Base-by-base conservation (phyloP, 2,113 vertebrate genomes). In the Psittacara wagleri region DNA sequence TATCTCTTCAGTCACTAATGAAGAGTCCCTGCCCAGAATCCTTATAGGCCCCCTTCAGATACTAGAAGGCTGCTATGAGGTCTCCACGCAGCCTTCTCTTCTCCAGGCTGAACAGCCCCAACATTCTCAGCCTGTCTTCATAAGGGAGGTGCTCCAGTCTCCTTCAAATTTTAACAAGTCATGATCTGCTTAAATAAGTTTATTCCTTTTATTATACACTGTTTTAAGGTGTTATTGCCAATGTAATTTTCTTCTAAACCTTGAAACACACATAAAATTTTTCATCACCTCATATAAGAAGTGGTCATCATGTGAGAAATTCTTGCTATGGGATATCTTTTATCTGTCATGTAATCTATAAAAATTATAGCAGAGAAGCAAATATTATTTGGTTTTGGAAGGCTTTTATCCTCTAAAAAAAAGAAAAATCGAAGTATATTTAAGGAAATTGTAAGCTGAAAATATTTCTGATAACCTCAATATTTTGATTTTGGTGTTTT, bases 381-480 rank as follows among this genome's bases (percentile, higher is more conserved):
- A 43, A 78, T 57, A 51, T 17, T 51, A 19, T 59, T 73, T 8
- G 57, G 13, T 3, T 82, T 57, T n/a, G 33, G 20, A n/a, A 3
- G 3, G 3, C 0, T 1, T 55, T 72, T 55, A 64, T 18, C 2
- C 6, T 25, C 11, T 27, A 13, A 67, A 81, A 94, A 37, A 11
- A 7, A 5, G 0, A n/a, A 61, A 87, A 85, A 22, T 39, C 6
- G 63, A 81, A 78, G 2, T 15, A 59, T 11, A 24, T 52, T 70
- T 78, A 44, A 86, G 57, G 23, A 6, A 77, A 59, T 20, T 66
- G 67, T 61, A 59, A 82, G 17, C 1, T 48, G 22, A 74, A 91
- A 69, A 41, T 74, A 54, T 70, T 74, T 75, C 18, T 85, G 9
- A 33, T 31, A 78, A n/a, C 4, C 25, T 61, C 29, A n/a, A 16